Evolutionary conservation across 2,888 invertebrate genomes (phyloP).

Genomic region (Yponomeuta malinellus): DNA sequence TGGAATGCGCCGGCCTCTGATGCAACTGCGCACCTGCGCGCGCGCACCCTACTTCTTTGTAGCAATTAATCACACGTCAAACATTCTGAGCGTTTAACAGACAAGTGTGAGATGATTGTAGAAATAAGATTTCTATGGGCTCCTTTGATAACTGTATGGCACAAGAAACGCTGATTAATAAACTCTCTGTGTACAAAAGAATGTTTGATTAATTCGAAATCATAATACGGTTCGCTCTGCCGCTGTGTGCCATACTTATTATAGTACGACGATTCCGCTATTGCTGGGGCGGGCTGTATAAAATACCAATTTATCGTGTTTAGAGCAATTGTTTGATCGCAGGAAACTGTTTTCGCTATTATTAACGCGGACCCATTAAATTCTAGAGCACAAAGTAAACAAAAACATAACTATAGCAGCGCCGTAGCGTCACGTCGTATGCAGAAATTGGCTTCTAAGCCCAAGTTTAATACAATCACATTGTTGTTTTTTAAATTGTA

Average conservation of each 20-base stretch:
- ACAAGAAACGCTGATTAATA: neutral
- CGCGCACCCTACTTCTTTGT: slow-evolving; percentile 20
- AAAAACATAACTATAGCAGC: neutral
- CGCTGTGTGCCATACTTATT: too few species aligned
- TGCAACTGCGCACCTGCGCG: slow-evolving; percentile 50
- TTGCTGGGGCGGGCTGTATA: neutral
- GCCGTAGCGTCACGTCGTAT: neutral
- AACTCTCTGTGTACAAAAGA: neutral
- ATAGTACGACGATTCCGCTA: neutral
- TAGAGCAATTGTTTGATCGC: slow-evolving; percentile 5
- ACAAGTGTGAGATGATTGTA: slow-evolving; percentile 7
- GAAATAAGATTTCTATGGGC: neutral
- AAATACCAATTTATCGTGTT: neutral
- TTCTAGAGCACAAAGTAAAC: slow-evolving; percentile 19
- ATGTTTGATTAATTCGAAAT: neutral
- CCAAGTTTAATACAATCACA: neutral
- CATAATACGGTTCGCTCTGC: neutral
- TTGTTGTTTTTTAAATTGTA: neutral
- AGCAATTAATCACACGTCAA: slow-evolving; percentile 51
- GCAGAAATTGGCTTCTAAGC: neutral
- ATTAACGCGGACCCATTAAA: slow-evolving; percentile 23
- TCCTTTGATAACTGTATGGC: neutral
- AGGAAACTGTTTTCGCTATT: slow-evolving; percentile 12
- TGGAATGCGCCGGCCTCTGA: slow-evolving; percentile 45
- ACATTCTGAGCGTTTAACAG: slow-evolving; percentile 31